Percentiles rank a stretch among this genome's conserved stretches.
Conservation (phyloP, 2,113 vertebrate genomes). For the Chaetodon auriga region DNA sequence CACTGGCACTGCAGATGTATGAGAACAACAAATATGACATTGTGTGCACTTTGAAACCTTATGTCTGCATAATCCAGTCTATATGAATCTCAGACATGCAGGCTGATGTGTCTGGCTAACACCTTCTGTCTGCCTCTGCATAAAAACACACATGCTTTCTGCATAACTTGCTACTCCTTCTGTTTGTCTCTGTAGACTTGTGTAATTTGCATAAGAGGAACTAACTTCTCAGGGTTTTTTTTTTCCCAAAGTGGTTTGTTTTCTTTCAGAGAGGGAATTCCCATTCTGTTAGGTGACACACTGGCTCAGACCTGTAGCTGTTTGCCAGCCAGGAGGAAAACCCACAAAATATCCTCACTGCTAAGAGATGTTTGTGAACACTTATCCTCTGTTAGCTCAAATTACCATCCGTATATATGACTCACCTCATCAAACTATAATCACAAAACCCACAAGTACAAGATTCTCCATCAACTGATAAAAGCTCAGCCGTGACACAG, state of each 20-base stretch:
- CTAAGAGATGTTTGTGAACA: conserved; percentile 12
- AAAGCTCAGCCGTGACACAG: neutral
- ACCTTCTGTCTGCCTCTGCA: neutral
- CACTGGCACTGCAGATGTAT: neutral
- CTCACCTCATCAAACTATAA: neutral
- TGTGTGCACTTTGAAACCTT: neutral
- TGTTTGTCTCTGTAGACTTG: conserved; percentile 10
- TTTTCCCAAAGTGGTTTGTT: conserved; percentile 34
- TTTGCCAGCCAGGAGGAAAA: conserved; percentile 26
- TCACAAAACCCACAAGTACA: conserved; percentile 7
- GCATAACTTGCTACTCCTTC: neutral
- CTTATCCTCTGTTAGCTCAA: neutral
- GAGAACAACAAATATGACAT: conserved; percentile 11
- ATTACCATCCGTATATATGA: neutral
- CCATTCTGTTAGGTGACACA: conserved; percentile 62
- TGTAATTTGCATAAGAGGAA: conserved; percentile 52
- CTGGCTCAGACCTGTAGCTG: conserved; percentile 43
- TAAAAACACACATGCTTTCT: conserved; percentile 1
- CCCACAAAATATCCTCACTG: conserved; percentile 26
- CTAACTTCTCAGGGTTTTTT: conserved; percentile 12
- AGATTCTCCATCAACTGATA: neutral
- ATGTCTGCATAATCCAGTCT: neutral
- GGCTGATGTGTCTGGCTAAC: neutral
- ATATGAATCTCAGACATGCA: neutral
- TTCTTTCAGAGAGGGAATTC: conserved; percentile 65